A percentile compares a stretch with the other conserved stretches of the same genome.
Evolutionary conservation across 2,797 vertebrate genomes (phyloP).

Genomic region (Periparus ater): DNA sequence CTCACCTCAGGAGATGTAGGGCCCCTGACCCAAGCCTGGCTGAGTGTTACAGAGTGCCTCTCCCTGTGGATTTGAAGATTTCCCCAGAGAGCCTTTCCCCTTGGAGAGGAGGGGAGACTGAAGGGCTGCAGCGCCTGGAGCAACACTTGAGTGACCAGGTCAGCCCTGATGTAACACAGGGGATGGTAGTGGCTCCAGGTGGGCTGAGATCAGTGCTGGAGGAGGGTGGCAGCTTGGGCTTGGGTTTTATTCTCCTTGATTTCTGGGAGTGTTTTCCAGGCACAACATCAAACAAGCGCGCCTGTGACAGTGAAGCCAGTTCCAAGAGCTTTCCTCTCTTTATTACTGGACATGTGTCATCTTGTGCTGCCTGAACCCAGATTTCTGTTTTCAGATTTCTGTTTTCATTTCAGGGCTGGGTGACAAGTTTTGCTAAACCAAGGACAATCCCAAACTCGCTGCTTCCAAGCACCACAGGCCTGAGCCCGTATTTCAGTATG

Average conservation of each 20-base stretch:
- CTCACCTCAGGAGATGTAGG: constrained; percentile 36
- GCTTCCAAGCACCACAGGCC: constrained; percentile 90
- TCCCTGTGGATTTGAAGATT: constrained; percentile 55
- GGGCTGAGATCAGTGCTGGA: not conserved
- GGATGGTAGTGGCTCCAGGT: not conserved
- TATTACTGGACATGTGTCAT: not conserved
- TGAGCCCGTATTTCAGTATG: constrained; percentile 91
- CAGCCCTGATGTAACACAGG: not conserved
- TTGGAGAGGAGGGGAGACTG: constrained; percentile 65
- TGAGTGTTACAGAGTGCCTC: constrained; percentile 51
- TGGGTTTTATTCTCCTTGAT: not conserved
- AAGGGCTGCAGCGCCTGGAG: constrained; percentile 60
- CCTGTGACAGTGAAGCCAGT: not conserved
- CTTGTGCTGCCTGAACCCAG: not conserved
- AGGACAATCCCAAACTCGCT: constrained; percentile 90
- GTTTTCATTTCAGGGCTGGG: constrained; percentile 82
- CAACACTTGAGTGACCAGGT: constrained; percentile 70
- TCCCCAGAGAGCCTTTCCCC: constrained; percentile 11
- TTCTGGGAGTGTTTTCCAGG: not conserved
- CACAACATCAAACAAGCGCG: not conserved
- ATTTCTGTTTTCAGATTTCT: not conserved
- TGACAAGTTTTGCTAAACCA: constrained; percentile 89
- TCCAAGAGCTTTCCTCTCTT: not conserved
- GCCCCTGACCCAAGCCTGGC: not conserved
- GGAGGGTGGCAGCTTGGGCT: not conserved